These are phyloP conservation scores for Ataeniobius toweri DNA, from an alignment of 2,797 vertebrate genomes.

Conservation along the genomic window DNA sequence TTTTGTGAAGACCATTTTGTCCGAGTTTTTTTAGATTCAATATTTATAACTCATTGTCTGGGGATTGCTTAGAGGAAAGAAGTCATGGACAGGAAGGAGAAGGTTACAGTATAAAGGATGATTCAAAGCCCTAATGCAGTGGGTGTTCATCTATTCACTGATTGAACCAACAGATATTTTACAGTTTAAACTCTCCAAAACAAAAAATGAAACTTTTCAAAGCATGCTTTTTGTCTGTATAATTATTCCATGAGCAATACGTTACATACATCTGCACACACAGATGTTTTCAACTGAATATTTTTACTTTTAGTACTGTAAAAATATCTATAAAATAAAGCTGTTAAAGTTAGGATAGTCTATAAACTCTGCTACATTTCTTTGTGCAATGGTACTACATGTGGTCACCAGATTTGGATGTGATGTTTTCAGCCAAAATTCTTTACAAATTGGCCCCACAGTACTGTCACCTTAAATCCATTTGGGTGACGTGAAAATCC, in stretches of 20 bases:
- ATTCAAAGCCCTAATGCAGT: conserved; percentile 40
- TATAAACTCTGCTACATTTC: conserved; percentile 40
- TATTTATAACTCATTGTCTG: conserved; percentile 60
- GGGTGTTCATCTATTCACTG: conserved; percentile 17
- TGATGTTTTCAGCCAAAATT: conserved; percentile 16
- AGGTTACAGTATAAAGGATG: conserved; percentile 46
- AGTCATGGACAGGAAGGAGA: conserved; percentile 42
- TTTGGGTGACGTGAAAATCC: conserved; percentile 8
- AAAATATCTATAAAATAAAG: conserved; percentile 32
- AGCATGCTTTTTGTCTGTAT: conserved; percentile 11
- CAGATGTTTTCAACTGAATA: conserved; percentile 27
- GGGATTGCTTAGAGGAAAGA: conserved; percentile 53
- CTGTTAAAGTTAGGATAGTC: conserved; percentile 43
- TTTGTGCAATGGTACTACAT: conserved; percentile 28
- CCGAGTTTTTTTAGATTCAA: conserved; percentile 30
- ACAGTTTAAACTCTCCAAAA: background rate
- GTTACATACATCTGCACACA: conserved; percentile 14
- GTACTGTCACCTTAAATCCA: conserved; percentile 13
- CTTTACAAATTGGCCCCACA: conserved; percentile 13
- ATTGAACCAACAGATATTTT: conserved; percentile 55
- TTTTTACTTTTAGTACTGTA: conserved; percentile 21
- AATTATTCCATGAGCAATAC: background rate
- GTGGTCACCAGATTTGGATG: conserved; percentile 44
- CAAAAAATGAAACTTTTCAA: conserved; percentile 3
- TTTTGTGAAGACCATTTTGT: conserved; percentile 50